phyloP scores from a whole-genome alignment of 53 echinoderm and acorn worm genomes.

The Temnopleurus reevesii region DNA sequence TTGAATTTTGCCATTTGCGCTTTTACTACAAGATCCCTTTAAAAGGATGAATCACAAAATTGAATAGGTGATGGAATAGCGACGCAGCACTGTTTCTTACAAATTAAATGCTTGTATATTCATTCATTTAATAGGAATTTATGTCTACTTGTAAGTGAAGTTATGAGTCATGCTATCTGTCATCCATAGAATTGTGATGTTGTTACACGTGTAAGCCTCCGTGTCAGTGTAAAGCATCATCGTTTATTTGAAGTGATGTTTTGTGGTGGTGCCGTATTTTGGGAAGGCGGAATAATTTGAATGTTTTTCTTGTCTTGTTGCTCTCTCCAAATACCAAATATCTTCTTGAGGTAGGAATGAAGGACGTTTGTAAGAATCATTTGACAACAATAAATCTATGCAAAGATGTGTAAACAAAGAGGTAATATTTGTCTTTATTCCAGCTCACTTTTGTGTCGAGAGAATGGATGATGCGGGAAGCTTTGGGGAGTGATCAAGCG shows the following conservation, averaged over 20 bases:
- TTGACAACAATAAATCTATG: slow-evolving; percentile 45
- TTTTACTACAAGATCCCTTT: neutral
- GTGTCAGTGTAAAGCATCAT: neutral
- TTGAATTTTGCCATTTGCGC: neutral
- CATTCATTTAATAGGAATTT: neutral
- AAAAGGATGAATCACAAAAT: neutral
- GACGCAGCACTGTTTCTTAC: slow-evolving; percentile 10
- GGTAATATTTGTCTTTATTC: neutral
- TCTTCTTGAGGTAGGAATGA: slow-evolving; percentile 11
- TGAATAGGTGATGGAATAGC: neutral
- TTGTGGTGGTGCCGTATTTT: neutral
- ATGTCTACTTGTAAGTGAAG: neutral
- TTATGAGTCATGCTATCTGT: neutral
- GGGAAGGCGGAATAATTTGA: slow-evolving; percentile 7
- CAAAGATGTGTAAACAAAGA: slow-evolving; percentile 40
- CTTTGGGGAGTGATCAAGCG: too few relatives aligned
- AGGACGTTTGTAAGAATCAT: slow-evolving; percentile 20
- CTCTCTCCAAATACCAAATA: slow-evolving; percentile 24
- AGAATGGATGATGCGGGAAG: too few relatives aligned
- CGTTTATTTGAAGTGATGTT: slow-evolving; percentile 16
- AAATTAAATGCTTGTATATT: neutral
- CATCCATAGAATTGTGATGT: neutral
- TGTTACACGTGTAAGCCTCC: neutral
- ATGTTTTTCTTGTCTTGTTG: neutral
- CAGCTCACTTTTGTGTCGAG: neutral